A percentile compares a stretch with the other conserved stretches of the same genome.
Conservation (phyloP, 2,113 vertebrate genomes). For the Mugil cephalus region DNA sequence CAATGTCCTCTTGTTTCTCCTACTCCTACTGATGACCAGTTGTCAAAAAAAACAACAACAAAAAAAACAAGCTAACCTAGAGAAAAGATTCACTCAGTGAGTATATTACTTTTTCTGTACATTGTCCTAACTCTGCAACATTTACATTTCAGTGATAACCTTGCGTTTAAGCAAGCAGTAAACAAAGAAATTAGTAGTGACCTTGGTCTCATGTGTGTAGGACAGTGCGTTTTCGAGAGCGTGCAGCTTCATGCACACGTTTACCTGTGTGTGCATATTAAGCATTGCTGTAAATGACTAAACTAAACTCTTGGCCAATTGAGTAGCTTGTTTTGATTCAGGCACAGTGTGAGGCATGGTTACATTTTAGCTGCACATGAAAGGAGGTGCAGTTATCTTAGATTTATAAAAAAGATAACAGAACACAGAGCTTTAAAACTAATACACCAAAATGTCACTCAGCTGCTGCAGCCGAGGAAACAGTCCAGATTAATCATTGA, state of each 20-base stretch:
- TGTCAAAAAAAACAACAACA: no score
- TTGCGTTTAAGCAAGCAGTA: background rate
- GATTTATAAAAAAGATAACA: conserved; percentile 1
- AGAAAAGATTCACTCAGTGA: no score
- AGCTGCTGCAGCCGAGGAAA: no score
- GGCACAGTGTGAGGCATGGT: background rate
- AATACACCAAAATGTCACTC: no score
- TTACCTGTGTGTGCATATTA: conserved; percentile 11
- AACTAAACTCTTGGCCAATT: conserved; percentile 35
- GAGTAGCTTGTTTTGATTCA: conserved; percentile 10
- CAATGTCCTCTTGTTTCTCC: no score
- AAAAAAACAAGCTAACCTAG: no score
- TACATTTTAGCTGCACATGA: conserved; percentile 8
- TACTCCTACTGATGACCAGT: no score
- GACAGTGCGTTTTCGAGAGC: no score
- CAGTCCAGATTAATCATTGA: no score
- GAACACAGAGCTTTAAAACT: background rate
- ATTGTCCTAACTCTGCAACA: no score
- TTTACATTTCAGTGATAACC: no score
- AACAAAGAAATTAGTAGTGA: background rate
- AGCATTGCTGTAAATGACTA: conserved; percentile 31
- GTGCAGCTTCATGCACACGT: background rate
- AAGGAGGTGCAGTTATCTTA: background rate
- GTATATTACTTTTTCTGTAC: no score
- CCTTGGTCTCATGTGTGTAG: background rate